Evolutionary conservation across 2,888 invertebrate genomes (phyloP), one percentile per base, ranked within the genome.

Genomic region (Pristionchus fissidentatus): DNA sequence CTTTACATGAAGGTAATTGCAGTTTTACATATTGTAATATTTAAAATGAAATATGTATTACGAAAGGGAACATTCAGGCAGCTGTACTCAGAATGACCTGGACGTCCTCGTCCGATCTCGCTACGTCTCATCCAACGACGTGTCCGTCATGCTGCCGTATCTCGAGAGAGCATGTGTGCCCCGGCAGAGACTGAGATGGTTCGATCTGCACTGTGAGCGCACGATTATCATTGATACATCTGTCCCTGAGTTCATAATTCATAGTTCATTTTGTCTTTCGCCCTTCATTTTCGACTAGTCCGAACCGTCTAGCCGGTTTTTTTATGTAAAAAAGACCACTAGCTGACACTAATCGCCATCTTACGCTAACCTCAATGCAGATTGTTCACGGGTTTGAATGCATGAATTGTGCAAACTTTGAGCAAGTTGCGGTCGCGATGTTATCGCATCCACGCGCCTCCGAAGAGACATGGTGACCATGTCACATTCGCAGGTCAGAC

Each of bases 181-280:
- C 26, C 81, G 85, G 52, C 85, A 87, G 19, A 82, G 85, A 46
- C 84, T 89, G 43, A 66, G 89, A 82, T 89, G 89, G 89, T 88
- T 88, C 83, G 89, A 89, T 84, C 83, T 89, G 32, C 88, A 89
- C 80, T 88, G 89, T 88, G 46, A 84, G 86, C 55, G 60, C 15
- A 13, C 55, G 22, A 1, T 1, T 49, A 49, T 78, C 32, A 43
- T 41, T 41, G 5, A 41, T 75, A 35, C 66, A 13, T 52, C 13
- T 52, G 52, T 26, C 10, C 38, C 8, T 66, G 32, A 38, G 5
- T 29, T 55, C 55, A 46, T 46, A 15, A 10, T 15, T 7, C 8
- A 46, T 62, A 62, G 32, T 13, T 22, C 19, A 13, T 13, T 32
- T 32, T 8, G 22, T 62, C 8, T 13, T n/a, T n/a, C 26, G 15